A percentile compares a stretch with the other conserved stretches of the same genome.
phyloP scores from a whole-genome alignment of 2,888 invertebrate genomes.

The Heliconius sara region DNA sequence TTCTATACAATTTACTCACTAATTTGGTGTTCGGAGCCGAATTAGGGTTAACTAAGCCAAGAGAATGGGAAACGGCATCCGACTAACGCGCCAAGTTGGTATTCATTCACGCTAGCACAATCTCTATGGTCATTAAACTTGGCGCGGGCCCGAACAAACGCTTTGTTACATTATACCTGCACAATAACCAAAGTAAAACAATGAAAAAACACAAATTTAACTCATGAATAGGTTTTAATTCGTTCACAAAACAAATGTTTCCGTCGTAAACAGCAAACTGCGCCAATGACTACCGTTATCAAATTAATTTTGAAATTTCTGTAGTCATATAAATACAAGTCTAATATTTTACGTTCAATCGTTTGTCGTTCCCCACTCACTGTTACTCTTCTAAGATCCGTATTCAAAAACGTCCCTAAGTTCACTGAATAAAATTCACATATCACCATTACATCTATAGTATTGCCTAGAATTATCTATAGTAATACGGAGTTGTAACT shows the following conservation, averaged over 20 bases:
- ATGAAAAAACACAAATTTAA: slow-evolving; percentile 8
- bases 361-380: slow-evolving; percentile 41
- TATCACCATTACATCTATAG: slow-evolving; percentile 8
- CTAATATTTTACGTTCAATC: slow-evolving; percentile 21
- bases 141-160: background rate
- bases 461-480: background rate
- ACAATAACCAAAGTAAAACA: slow-evolving; percentile 21
- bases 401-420: slow-evolving; percentile 15
- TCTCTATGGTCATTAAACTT: slow-evolving; percentile 22
- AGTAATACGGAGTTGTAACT: slow-evolving; percentile 27
- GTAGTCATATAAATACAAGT: slow-evolving; percentile 11
- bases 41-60: slow-evolving; percentile 64
- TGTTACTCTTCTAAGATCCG: slow-evolving; percentile 32
- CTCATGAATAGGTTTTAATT: slow-evolving; percentile 9
- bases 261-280: slow-evolving; percentile 5
- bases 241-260: slow-evolving; percentile 6
- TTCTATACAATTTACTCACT: slow-evolving; percentile 77
- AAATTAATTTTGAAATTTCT: slow-evolving; percentile 9
- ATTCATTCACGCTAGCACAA: slow-evolving; percentile 25
- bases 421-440: background rate
- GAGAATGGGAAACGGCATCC: slow-evolving; percentile 55
- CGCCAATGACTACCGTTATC: background rate
- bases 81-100: slow-evolving; percentile 21
- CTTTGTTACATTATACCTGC: slow-evolving; percentile 12
- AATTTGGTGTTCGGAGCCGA: slow-evolving; percentile 79